Percentiles rank a stretch among this genome's conserved stretches.
Conservation (phyloP, 2,113 vertebrate species). For the Geothlypis trichas region DNA sequence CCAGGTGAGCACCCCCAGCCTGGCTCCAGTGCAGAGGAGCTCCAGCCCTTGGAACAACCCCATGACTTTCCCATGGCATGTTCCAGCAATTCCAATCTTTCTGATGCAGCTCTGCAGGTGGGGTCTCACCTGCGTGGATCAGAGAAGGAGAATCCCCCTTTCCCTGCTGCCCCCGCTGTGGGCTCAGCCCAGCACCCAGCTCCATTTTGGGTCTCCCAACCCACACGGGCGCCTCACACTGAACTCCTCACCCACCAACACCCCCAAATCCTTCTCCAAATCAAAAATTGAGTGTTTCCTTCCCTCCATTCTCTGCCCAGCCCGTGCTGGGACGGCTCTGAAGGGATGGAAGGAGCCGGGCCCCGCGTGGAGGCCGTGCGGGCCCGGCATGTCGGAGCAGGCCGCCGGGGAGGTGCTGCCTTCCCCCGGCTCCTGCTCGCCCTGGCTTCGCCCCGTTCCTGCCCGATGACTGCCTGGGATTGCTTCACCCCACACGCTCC, state of each 20-base stretch:
- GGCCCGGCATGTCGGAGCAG: not conserved
- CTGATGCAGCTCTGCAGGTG: not conserved
- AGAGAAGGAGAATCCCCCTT: not conserved
- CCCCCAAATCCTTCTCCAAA: not conserved
- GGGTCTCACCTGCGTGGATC: not conserved
- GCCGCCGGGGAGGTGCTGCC: not conserved
- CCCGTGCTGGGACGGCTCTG: rapidly evolving
- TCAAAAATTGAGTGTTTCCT: rapidly evolving
- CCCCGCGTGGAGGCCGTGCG: not conserved
- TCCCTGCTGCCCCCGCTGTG: not conserved
- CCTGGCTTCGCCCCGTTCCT: not conserved
- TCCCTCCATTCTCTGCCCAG: rapidly evolving
- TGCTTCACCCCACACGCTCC: conserved; percentile 12
- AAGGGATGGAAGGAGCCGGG: rapidly evolving
- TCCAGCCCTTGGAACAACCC: rapidly evolving
- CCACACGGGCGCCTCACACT: rapidly evolving
- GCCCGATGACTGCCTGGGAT: not conserved
- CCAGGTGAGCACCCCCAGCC: rapidly evolving
- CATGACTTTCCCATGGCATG: not conserved
- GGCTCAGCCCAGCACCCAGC: not conserved
- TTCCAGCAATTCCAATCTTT: not conserved
- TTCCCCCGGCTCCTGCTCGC: not conserved
- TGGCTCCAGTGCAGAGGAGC: not conserved
- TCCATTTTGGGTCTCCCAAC: not conserved
- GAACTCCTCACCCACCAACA: not conserved